Conservation (phyloP, 2,888 invertebrate genomes). For the Esperia sulphurella region DNA sequence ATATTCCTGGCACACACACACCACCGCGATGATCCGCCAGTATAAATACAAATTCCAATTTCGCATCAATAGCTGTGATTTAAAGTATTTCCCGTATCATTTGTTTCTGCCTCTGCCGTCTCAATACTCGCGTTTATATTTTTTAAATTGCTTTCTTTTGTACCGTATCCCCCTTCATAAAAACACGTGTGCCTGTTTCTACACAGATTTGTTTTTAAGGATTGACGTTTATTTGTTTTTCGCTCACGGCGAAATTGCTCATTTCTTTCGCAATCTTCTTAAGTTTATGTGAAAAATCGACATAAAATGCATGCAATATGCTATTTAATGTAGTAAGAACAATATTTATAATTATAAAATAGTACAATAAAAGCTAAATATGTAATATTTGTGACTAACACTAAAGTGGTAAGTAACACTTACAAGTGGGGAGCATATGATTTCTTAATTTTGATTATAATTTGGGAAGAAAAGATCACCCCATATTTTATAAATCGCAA, state of each 20-base stretch:
- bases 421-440: no score
- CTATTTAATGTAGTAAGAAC: neutral
- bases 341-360: no score
- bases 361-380: no score
- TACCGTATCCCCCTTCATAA: slow-evolving; percentile 56
- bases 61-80: slow-evolving; percentile 70
- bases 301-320: neutral
- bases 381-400: no score
- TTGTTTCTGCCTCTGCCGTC: slow-evolving; percentile 61
- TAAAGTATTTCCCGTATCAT: slow-evolving; percentile 75
- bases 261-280: slow-evolving; percentile 30
- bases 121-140: slow-evolving; percentile 68
- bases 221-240: slow-evolving; percentile 69
- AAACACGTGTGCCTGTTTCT: slow-evolving; percentile 53
- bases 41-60: slow-evolving; percentile 31
- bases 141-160: slow-evolving; percentile 77
- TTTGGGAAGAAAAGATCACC: no score
- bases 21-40: no score
- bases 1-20: no score
- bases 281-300: slow-evolving; percentile 10
- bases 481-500: no score
- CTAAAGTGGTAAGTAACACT: no score
- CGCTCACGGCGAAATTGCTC: slow-evolving; percentile 66
- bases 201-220: slow-evolving; percentile 74
- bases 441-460: no score